These are phyloP conservation scores for Amblyopsis hoosieri DNA, from an alignment of 2,797 vertebrate genomes.

Conservation along the genomic window DNA sequence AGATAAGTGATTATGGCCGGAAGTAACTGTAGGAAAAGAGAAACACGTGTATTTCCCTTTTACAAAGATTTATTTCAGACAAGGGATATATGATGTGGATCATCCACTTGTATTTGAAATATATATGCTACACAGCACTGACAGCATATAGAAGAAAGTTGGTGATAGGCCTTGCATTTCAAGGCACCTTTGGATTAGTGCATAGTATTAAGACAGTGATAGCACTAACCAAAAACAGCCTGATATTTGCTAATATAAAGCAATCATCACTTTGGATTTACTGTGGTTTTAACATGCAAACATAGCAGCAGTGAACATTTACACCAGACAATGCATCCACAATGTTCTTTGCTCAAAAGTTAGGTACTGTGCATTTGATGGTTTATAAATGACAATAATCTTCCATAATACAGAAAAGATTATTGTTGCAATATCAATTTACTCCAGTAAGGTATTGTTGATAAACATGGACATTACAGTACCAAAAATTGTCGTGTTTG, in stretches of 20 bases:
- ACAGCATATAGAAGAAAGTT: constrained; percentile 21
- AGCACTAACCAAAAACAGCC: neutral
- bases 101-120: neutral
- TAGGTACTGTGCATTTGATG: too few relatives aligned
- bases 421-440: too few relatives aligned
- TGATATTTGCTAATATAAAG: neutral
- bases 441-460: too few relatives aligned
- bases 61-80: constrained; percentile 22
- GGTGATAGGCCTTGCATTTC: constrained; percentile 31
- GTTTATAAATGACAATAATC: too few relatives aligned
- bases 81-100: neutral
- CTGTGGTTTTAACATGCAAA: neutral
- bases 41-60: constrained; percentile 2
- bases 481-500: too few relatives aligned
- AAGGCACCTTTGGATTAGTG: constrained; percentile 60
- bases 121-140: constrained; percentile 2
- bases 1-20: neutral
- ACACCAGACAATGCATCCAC: too few relatives aligned
- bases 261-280: neutral
- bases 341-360: too few relatives aligned
- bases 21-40: neutral
- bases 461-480: too few relatives aligned
- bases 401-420: too few relatives aligned
- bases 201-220: constrained; percentile 7
- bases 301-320: neutral